Evolutionary conservation across 2,797 vertebrate genomes (phyloP), one percentile per base, ranked within the genome.

Genomic region (Pseudochaenichthys georgianus): DNA sequence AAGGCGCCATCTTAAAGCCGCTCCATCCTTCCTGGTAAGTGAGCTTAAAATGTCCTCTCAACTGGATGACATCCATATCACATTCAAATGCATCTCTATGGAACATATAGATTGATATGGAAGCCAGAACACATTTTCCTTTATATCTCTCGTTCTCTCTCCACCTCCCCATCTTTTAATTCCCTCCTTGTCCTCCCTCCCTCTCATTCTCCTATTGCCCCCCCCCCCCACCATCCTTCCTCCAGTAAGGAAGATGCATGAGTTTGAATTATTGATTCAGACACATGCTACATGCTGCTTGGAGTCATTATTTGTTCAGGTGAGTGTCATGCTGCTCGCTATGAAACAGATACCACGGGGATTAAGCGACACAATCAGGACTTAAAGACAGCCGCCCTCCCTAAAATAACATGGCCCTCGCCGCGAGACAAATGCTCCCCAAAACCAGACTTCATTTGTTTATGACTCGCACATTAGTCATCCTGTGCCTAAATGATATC

Each of bases 261-360:
- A 92, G 92, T 92, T 90, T 93, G 91, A 93, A 92, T 93, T 92
- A 93, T 93, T 92, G 92, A 93, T 93, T 92, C 88, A 88, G 91
- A 93, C 93, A 91, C 89, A 92, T 92, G 92, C 90, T 92, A 92
- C 92, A 93, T 88, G 92, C 91, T 89, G 90, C 89, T 87, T 67
- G 84, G 82, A 90, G 90, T 93, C 91, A 93, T 93, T 93, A 93
- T 93, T 94, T 93, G 91, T 93, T 92, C 93, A 94, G 93, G 93
- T 94, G 93, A 93, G 91, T 93, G 93, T 94, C 93, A 88, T 87
- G 88, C 88, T 84, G 89, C 89, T 89, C 78, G 70, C 89, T 88
- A 91, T 92, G 91, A 93, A 93, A 91, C 91, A 85, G 89, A 93
- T 92, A 93, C 89, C 89, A 69, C 73, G 19, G 91, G 90, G 92